phyloP scores from a whole-genome alignment of 2,888 invertebrate species.

The Acheta domesticus region DNA sequence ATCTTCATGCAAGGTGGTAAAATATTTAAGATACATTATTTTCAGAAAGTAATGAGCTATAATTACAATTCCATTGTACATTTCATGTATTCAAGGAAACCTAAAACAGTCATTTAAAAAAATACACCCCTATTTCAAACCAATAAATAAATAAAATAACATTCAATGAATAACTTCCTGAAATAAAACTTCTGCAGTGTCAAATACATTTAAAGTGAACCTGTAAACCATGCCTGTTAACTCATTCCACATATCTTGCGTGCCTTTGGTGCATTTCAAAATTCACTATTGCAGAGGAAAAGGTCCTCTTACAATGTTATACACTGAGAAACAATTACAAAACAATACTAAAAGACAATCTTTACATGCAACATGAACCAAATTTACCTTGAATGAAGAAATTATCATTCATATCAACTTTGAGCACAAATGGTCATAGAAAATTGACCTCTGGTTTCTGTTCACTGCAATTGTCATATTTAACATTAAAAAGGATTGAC shows the following conservation, averaged over 20 bases:
- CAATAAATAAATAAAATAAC: conserved; percentile 18
- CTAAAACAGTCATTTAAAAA: background rate
- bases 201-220: no score
- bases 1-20: conserved; percentile 18
- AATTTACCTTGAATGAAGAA: no score
- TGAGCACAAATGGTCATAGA: background rate
- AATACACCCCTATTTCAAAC: conserved; percentile 1
- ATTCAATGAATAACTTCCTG: background rate
- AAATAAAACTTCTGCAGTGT: no score
- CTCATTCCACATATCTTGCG: no score
- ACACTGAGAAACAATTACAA: no score
- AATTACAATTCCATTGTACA: conserved; percentile 6
- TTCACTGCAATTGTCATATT: background rate
- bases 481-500: background rate
- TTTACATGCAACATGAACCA: no score
- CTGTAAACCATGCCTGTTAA: no score
- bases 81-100: background rate
- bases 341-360: no score
- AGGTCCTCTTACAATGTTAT: no score
- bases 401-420: background rate
- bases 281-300: no score
- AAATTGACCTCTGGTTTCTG: background rate
- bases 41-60: background rate
- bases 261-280: no score
- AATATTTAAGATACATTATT: background rate